Evolutionary conservation across 2,888 invertebrate species (phyloP).

Genomic region (Anagyrus pseudococci): DNA sequence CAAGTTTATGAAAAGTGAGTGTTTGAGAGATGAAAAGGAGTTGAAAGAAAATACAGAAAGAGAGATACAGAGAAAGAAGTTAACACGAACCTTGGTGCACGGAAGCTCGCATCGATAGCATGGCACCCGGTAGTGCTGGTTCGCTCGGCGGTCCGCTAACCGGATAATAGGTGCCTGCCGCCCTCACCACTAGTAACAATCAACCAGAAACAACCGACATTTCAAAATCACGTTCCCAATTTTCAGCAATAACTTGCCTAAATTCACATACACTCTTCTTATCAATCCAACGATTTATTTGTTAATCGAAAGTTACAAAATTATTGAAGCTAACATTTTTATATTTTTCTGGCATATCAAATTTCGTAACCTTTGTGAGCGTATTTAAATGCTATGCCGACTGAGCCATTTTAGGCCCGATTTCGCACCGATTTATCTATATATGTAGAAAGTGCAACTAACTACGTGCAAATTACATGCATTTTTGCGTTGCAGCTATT

Average conservation of each 20-base stretch:
- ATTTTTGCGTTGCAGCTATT: conserved; percentile 16
- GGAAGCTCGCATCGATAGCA: conserved; percentile 64
- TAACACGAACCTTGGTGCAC: conserved; percentile 63
- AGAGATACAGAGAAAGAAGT: conserved; percentile 18
- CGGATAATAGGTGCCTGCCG: conserved; percentile 91
- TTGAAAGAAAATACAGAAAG: not conserved
- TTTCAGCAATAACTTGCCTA: not conserved
- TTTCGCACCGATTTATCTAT: too few relatives aligned
- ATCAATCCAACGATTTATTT: conserved; percentile 37
- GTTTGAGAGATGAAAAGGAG: not conserved
- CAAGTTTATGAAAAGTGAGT: not conserved
- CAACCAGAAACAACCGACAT: conserved; percentile 61
- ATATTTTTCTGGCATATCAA: too few relatives aligned
- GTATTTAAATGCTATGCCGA: too few relatives aligned
- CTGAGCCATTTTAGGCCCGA: too few relatives aligned
- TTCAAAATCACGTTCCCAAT: conserved; percentile 60
- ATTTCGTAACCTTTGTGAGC: too few relatives aligned
- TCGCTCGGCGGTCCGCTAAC: conserved; percentile 73
- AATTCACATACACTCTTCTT: not conserved
- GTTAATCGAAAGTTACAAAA: conserved; percentile 37
- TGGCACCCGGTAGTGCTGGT: conserved; percentile 66
- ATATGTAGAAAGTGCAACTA: conserved; percentile 41
- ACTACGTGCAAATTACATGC: conserved; percentile 51
- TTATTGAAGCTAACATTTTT: too few relatives aligned
- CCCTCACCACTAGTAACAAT: conserved; percentile 84